Conservation (phyloP, 2,888 invertebrate genomes). For the Eupeodes latifasciatus region DNA sequence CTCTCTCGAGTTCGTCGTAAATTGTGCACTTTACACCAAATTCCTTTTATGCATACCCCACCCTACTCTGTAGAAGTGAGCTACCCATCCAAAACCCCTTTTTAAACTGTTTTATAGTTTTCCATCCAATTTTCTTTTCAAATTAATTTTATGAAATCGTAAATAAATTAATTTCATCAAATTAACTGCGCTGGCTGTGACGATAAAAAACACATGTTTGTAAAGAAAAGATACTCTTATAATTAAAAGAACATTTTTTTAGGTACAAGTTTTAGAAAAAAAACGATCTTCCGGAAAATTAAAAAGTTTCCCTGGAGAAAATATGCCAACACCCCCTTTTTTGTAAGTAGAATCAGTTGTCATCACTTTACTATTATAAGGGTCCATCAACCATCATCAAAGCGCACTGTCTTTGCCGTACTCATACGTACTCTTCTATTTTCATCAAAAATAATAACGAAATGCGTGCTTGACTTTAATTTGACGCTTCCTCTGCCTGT, state of each 20-base stretch:
- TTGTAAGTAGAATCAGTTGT: constrained; percentile 49
- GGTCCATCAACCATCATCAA: constrained; percentile 62
- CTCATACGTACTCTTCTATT: constrained; percentile 22
- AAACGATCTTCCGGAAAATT: constrained; percentile 62
- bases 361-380: constrained; percentile 69
- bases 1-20: background rate
- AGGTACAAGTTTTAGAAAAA: background rate
- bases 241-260: constrained; percentile 43
- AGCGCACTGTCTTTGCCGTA: background rate
- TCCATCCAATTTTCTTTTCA: constrained; percentile 62
- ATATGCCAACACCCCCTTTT: constrained; percentile 2
- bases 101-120: constrained; percentile 9
- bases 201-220: constrained; percentile 61
- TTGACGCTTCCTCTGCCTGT: constrained; percentile 41
- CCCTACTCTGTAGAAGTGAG: background rate
- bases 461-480: constrained; percentile 46
- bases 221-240: constrained; percentile 1
- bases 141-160: constrained; percentile 74
- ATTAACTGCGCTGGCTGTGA: constrained; percentile 18
- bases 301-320: constrained; percentile 71
- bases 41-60: background rate
- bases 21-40: background rate
- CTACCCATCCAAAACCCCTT: background rate
- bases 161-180: constrained; percentile 73
- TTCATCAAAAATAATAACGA: constrained; percentile 24